phyloP scores from a whole-genome alignment of 2,113 vertebrate species.

The Bubo scandiacus region DNA sequence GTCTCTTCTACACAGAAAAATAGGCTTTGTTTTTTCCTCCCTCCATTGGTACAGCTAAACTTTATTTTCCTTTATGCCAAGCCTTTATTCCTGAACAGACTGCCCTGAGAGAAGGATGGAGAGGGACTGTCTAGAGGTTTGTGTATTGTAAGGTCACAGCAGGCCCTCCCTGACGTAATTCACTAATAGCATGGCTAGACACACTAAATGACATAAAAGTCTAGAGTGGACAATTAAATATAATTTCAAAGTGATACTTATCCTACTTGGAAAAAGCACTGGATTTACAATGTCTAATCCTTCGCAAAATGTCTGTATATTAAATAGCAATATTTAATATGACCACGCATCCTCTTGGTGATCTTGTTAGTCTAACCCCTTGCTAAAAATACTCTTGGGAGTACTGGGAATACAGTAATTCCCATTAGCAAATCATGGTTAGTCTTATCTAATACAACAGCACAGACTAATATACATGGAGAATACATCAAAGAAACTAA shows the following conservation, averaged over 20 bases:
- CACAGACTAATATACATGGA: not conserved
- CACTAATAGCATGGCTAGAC: slow-evolving; percentile 16
- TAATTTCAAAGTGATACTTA: slow-evolving; percentile 12
- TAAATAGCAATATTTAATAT: not conserved
- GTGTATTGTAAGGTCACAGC: not conserved
- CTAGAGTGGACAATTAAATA: slow-evolving; percentile 12
- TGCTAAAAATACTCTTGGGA: slow-evolving; percentile 1
- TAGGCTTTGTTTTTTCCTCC: not conserved
- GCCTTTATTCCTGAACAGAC: not conserved
- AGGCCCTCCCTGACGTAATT: not conserved
- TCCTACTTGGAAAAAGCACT: not conserved
- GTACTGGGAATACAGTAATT: not conserved
- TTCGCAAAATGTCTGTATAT: not conserved
- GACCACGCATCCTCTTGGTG: not conserved
- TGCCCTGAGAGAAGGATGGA: not conserved
- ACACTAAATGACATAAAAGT: not conserved
- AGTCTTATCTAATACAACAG: slow-evolving; percentile 10
- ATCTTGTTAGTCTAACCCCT: not conserved
- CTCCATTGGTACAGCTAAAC: not conserved
- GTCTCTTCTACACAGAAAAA: not conserved
- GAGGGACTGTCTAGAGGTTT: not conserved
- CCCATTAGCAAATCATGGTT: not conserved
- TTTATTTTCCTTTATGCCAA: not conserved
- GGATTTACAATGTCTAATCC: not conserved
- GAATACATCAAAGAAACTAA: slow-evolving; percentile 14